Percentiles rank a stretch among this genome's conserved stretches.
phyloP scores from a whole-genome alignment of 2,888 invertebrate genomes.

The Corbicula japonica region DNA sequence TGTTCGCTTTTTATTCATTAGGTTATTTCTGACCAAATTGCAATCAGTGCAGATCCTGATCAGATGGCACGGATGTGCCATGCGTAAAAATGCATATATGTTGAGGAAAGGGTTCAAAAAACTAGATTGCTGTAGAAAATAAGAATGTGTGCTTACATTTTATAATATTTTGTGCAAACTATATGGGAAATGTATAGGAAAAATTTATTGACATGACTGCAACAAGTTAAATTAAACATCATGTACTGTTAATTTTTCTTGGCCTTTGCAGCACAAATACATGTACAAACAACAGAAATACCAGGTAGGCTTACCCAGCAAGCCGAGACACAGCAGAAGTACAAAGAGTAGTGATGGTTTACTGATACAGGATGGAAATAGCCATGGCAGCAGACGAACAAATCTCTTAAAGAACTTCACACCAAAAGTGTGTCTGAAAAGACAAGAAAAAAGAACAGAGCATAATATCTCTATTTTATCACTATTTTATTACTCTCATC shows the following conservation, averaged over 20 bases:
- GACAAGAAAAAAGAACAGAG: too few relatives aligned
- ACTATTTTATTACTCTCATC: too few relatives aligned
- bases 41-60: too few relatives aligned
- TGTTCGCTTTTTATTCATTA: too few relatives aligned
- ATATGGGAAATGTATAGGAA: not conserved
- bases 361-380: conserved; percentile 85
- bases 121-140: not conserved
- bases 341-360: conserved; percentile 83
- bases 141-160: not conserved
- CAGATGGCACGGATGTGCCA: too few relatives aligned
- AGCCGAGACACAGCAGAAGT: conserved; percentile 82
- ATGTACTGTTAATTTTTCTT: not conserved
- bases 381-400: conserved; percentile 81
- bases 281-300: not conserved
- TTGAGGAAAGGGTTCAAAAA: too few relatives aligned
- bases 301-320: conserved; percentile 82
- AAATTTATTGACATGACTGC: not conserved
- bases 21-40: too few relatives aligned
- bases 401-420: conserved; percentile 86
- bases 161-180: not conserved
- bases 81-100: too few relatives aligned
- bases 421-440: conserved; percentile 84
- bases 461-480: too few relatives aligned
- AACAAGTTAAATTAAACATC: not conserved
- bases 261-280: not conserved